Conservation (phyloP, 1,140 invertebrate species). For the Antheraea pernyi region DNA sequence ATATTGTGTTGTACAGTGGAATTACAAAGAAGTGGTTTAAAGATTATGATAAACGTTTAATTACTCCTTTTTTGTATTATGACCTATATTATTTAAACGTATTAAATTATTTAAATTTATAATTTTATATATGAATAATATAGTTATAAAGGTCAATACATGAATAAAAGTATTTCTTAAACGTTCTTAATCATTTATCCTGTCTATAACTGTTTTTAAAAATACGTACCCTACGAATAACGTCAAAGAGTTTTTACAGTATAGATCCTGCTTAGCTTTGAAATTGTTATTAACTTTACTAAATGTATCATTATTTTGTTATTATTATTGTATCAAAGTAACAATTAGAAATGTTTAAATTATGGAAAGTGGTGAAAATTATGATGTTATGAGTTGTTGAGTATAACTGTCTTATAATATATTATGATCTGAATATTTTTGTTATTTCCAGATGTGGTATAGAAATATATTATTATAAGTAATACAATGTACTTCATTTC, state of each 20-base stretch:
- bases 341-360: background rate
- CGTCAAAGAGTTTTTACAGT: background rate
- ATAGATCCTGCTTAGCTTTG: background rate
- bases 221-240: background rate
- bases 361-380: constrained; percentile 21
- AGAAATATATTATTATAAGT: constrained; percentile 45
- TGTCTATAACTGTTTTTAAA: no score
- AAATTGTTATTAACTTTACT: background rate
- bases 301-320: background rate
- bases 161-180: no score
- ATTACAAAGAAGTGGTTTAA: no score
- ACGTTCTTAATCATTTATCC: no score
- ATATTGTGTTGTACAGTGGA: no score
- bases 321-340: background rate
- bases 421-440: constrained; percentile 69
- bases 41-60: no score
- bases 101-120: no score
- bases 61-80: no score
- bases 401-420: constrained; percentile 33
- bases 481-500: background rate
- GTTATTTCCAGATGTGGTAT: constrained; percentile 61
- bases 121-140: no score
- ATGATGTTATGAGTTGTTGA: constrained; percentile 42
- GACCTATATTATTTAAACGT: no score
- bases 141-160: no score